These are phyloP conservation scores for Melanotaenia parkinsoni DNA, from an alignment of 2,797 vertebrate species.

Conservation along the genomic window DNA sequence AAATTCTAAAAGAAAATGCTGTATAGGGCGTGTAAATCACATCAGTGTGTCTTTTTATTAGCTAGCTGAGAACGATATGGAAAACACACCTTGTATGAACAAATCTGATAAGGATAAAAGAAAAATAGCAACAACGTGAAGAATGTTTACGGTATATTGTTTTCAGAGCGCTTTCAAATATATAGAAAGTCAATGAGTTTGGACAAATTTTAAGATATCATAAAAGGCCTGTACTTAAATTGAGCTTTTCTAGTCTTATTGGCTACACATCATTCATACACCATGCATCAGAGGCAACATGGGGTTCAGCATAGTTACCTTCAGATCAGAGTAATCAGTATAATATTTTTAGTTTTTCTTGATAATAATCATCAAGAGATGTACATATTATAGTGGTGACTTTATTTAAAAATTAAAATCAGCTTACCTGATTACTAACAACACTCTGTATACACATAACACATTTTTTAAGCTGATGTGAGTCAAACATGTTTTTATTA, in stretches of 20 bases:
- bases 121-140: background rate
- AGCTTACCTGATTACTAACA: background rate
- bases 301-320: background rate
- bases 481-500: background rate
- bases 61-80: background rate
- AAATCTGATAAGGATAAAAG: background rate
- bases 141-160: background rate
- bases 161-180: background rate
- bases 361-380: background rate
- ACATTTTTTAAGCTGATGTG: background rate
- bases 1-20: too few relatives aligned
- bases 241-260: too few relatives aligned
- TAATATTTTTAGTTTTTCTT: background rate
- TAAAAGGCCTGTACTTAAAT: too few relatives aligned
- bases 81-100: background rate
- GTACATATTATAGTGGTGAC: too few relatives aligned
- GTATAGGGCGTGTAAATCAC: too few relatives aligned
- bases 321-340: background rate
- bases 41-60: background rate
- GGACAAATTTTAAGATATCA: background rate
- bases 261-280: too few relatives aligned
- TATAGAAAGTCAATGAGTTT: background rate
- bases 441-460: background rate
- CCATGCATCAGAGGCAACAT: too few relatives aligned
- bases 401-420: too few relatives aligned